Evolutionary conservation across 2,888 invertebrate genomes (phyloP).

Genomic region (Drosophila colorata): DNA sequence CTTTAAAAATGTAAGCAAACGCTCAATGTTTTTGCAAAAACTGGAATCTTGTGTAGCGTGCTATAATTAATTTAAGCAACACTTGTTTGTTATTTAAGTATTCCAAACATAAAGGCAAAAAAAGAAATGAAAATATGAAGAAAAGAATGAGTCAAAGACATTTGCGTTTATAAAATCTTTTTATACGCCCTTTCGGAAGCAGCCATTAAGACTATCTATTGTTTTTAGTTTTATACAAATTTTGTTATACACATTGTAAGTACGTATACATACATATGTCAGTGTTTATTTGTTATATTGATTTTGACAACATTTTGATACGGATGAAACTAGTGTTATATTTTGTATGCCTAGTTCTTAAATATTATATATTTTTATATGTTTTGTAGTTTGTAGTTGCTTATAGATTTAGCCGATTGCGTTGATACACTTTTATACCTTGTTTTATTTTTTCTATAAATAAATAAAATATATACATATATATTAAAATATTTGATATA

Average conservation of each 20-base stretch:
- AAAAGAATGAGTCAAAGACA: constrained; percentile 64
- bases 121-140: not conserved
- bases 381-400: constrained; percentile 80
- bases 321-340: constrained; percentile 49
- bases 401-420: constrained; percentile 74
- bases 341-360: constrained; percentile 68
- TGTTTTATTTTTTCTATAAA: constrained; percentile 63
- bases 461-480: constrained; percentile 50
- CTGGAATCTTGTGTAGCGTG: constrained; percentile 71
- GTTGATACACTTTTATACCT: constrained; percentile 79
- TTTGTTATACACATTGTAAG: constrained; percentile 29
- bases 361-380: constrained; percentile 71
- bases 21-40: constrained; percentile 69
- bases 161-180: constrained; percentile 51
- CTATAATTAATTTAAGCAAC: constrained; percentile 59
- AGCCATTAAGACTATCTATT: constrained; percentile 32
- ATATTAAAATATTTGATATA: constrained; percentile 70
- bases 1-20: constrained; percentile 55
- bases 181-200: constrained; percentile 23
- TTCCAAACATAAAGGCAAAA: constrained; percentile 44
- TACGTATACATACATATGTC: constrained; percentile 16
- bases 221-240: constrained; percentile 42
- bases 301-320: constrained; percentile 29
- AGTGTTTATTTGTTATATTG: constrained; percentile 43
- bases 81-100: constrained; percentile 62